Base-by-base conservation (phyloP, 1,140 invertebrate genomes). In the Ruditapes philippinarum region DNA sequence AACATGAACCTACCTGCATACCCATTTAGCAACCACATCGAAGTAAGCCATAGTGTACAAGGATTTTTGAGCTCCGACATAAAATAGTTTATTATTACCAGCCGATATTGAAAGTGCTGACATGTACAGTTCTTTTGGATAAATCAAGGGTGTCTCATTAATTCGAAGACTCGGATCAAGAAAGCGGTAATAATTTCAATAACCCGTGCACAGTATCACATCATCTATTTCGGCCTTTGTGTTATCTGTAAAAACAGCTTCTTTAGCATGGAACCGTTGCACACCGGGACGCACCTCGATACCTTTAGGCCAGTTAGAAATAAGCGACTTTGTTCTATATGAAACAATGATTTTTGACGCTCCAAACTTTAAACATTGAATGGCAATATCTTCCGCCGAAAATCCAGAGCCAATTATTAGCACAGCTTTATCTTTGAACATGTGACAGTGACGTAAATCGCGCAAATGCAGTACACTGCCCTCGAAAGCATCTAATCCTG, bases 121-220 rank as follows among this genome's bases (percentile, higher is more conserved):
- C 51, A 22, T 57, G 19, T 57, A 57, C 17, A 90, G 28, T 3
- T 65, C 83, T 25, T 40, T 33, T 2, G 83, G 78, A 33, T 90
- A 90, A 0, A 86, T 17, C 0, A 51, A 74, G 2, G 51, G 49
- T 0, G 25, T 42, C 28, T 74, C 76, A 33, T 28, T 28, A 4
- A 90, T 76, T 14, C 83, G 38, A 0, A 90, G 40, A 7, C 57
- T 40, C 7, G 60, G 51, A 2, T 70, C 51, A 5, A 90, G n/a
- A 42, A 54, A 90, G 0, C 62, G 82, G 31, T 81, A 90, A 19
- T 86, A 49, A 22, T 90, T 73, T 22, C 38, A 17, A 45, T 86
- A 90, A 22, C 89, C 83, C 31, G 82, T 90, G 19, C 78, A 81
- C 22, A 82, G 31, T 1, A 90, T 90, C 22, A 90, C 78, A 14